Evolutionary conservation across 2,888 invertebrate genomes (phyloP).

Genomic region (Folsomia candida): DNA sequence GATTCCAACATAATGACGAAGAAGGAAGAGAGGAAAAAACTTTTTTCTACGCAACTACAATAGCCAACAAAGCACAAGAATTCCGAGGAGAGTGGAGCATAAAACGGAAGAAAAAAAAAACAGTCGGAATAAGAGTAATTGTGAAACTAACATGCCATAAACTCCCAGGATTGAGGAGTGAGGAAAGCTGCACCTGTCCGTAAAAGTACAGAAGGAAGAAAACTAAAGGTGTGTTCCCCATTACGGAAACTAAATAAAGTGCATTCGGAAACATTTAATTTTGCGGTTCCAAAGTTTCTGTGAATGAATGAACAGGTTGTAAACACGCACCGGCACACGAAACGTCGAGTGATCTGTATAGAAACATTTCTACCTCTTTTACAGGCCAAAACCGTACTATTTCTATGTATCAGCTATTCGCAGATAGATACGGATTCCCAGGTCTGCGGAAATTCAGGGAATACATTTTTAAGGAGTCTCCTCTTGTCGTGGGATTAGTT

Average conservation of each 20-base stretch:
- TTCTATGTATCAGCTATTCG: too few species aligned
- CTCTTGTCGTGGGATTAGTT: too few species aligned
- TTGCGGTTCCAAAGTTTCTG: not conserved
- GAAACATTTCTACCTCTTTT: not conserved
- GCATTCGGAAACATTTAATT: constrained; percentile 6
- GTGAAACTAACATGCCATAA: not conserved
- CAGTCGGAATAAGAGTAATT: not conserved
- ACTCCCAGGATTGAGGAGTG: not conserved
- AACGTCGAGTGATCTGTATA: not conserved
- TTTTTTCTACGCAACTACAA: not conserved
- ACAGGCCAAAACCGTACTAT: not conserved
- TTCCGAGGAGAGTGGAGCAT: not conserved
- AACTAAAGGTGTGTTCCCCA: not conserved
- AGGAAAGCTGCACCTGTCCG: not conserved
- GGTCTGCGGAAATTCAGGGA: not conserved
- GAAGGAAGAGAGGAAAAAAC: not conserved
- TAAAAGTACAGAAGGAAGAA: not conserved
- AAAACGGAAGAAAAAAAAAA: not conserved
- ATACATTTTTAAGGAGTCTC: too few species aligned
- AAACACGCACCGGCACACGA: not conserved
- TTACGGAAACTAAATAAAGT: not conserved
- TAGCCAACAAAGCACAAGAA: not conserved
- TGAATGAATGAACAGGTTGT: not conserved
- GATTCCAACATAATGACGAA: not conserved
- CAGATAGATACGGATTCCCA: not conserved